Evolutionary conservation across 2,113 vertebrate species (phyloP), one percentile per base, ranked within the genome.

Genomic region (Platycercus adscitus): DNA sequence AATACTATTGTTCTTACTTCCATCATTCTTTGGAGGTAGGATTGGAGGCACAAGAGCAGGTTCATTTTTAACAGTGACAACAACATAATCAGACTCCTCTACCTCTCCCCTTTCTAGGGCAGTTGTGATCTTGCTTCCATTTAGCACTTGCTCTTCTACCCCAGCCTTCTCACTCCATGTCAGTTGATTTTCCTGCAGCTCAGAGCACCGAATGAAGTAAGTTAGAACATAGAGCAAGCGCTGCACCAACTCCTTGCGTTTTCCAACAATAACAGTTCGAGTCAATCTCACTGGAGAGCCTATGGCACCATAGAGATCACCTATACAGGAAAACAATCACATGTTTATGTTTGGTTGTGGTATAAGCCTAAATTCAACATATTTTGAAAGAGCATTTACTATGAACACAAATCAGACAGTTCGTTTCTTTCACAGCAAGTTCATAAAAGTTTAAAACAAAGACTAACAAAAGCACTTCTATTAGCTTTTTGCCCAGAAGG

Each of bases 161-260:
- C 65, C 84, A 20, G 77, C 89, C 52, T 49, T 91, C 46, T 96
- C 97, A n/a, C 80, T 96, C 95, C 97, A 98, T 0, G 18, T 96
- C 80, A 98, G 94, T 31, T 98, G 98, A 91, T 98, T 98, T 89
- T 99, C 99, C 89, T 99, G 98, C 21, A 99, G 98, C 94, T 99
- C 98, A 15, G 99, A 99, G 97, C 99, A 99, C 19, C 99, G 98
- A 84, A 99, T 96, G 91, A 99, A 98, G 97, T 99, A 98, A 78
- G 98, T 97, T 16, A 99, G 96, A 89, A 98, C 97, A 43, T 99
- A 98, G 49, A 99, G 95, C 80, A 99, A 94, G 72, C 98, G 97
- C 85, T 99, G 98, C 95, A 99, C 98, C 97, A 98, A 65, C 65
- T 99, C 98, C 75, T 99, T 98, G 76, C 97, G 98, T 79, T 98